Base-by-base conservation (phyloP, 2,888 invertebrate species). In the Ormyrus nitidulus region DNA sequence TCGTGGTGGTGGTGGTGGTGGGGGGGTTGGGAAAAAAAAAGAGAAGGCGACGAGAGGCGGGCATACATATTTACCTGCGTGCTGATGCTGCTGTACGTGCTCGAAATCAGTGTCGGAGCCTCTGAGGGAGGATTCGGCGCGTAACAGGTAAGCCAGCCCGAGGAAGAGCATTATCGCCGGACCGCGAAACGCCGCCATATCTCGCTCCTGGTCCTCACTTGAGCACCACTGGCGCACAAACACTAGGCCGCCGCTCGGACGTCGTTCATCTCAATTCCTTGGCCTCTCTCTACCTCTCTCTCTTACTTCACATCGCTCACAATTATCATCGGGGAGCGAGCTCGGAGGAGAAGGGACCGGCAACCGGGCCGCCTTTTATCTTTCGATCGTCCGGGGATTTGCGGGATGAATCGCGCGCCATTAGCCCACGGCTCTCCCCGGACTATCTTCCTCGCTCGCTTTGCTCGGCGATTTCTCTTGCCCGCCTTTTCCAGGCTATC, bases 111-210 rank as follows among this genome's bases (percentile, higher is more conserved):
- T 65, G 64, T 44, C 49, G 11, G 66, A 6, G 59, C 54, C 34
- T 48, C 66, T 61, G 34, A 84, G 83, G 74, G 85, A 84, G 61
- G 87, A 84, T 81, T 87, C 86, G 61, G 85, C 86, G 84, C 86
- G 88, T 86, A 88, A 84, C 85, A 88, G 87, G 87, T 87, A 87
- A 79, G 85, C 85, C 83, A 86, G 85, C 81, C 86, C 87, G 83
- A 88, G 84, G 83, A 88, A 82, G 6, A 75, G 51, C 64, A 88
- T 76, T 64, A 88, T 83, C 59, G 85, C 84, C 86, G 85, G 85
- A 81, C 86, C 84, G 82, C 85, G 85, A 83, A 85, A 83, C 75
- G 84, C 84, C 84, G 85, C 86, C 87, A 87, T 88, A 81, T 34
- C 84, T 85, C 19, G 34, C 13, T 53, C 51, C n/a, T 8, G 54